These are phyloP conservation scores for Valencia hispanica DNA, from an alignment of 2,797 vertebrate species.

Conservation along the genomic window DNA sequence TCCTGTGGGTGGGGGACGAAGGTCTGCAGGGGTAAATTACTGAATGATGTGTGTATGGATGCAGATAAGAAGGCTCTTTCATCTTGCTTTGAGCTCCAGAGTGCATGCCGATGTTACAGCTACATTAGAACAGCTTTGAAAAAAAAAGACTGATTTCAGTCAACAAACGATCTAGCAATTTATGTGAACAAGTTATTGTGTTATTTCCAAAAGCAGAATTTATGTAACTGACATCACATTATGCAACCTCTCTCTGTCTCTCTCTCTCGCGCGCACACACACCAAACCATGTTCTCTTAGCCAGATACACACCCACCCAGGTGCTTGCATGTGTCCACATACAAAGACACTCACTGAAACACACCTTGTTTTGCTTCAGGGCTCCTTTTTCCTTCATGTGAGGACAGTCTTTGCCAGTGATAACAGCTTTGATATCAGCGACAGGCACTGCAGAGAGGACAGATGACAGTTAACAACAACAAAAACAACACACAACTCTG, in stretches of 20 bases:
- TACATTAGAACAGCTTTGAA: too few species aligned
- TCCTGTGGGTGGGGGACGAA: conserved; percentile 19
- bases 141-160: not conserved
- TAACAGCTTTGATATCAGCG: conserved; percentile 98
- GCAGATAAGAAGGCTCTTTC: conserved; percentile 39
- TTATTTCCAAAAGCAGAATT: conserved; percentile 62
- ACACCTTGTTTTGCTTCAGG: conserved; percentile 99
- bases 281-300: conserved; percentile 35
- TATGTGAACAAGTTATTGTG: conserved; percentile 39
- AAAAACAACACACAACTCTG: conserved; percentile 30
- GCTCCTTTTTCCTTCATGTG: conserved; percentile 99
- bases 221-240: conserved; percentile 60
- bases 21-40: conserved; percentile 43
- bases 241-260: conserved; percentile 49
- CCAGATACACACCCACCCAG: conserved; percentile 50
- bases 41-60: conserved; percentile 41
- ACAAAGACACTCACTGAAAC: conserved; percentile 31
- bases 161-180: conserved; percentile 10
- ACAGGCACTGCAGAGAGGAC: conserved; percentile 90
- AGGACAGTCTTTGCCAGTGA: conserved; percentile 99
- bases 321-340: conserved; percentile 1
- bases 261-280: conserved; percentile 18
- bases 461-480: conserved; percentile 42
- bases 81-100: conserved; percentile 24
- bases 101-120: conserved; percentile 11